Conservation (phyloP, 1,140 invertebrate species). For the Drosophila serrata region DNA sequence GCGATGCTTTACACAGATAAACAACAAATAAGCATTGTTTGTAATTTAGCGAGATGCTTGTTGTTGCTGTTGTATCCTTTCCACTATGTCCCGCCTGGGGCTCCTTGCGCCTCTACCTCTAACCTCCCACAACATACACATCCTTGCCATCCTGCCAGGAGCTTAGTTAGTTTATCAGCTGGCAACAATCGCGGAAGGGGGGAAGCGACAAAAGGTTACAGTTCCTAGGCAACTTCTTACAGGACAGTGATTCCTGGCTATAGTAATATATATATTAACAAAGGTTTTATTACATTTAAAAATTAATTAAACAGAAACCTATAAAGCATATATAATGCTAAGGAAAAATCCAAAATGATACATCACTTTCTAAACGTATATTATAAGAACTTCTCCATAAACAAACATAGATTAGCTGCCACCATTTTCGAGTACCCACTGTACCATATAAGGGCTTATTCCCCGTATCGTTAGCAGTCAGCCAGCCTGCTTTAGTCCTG, state of each 20-base stretch:
- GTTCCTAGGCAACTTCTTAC: constrained; percentile 29
- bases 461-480: constrained; percentile 56
- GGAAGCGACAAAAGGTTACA: constrained; percentile 49
- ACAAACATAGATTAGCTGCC: no score
- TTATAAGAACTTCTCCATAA: background rate
- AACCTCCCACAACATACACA: background rate
- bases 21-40: constrained; percentile 83
- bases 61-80: constrained; percentile 26
- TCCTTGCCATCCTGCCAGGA: constrained; percentile 5
- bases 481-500: constrained; percentile 48
- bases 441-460: constrained; percentile 18
- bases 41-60: constrained; percentile 74
- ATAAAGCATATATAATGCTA: no score
- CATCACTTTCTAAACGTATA: no score
- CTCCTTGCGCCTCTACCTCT: constrained; percentile 10
- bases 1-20: constrained; percentile 77
- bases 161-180: constrained; percentile 61
- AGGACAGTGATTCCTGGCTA: constrained; percentile 26
- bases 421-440: constrained; percentile 9
- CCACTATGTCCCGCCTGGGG: constrained; percentile 26
- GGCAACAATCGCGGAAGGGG: constrained; percentile 51
- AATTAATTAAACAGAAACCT: no score
- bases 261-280: no score
- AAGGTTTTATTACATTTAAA: no score
- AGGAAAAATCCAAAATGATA: no score